These are phyloP conservation scores for Cossypha heuglini DNA, from an alignment of 2,797 vertebrate species.

Conservation along the genomic window DNA sequence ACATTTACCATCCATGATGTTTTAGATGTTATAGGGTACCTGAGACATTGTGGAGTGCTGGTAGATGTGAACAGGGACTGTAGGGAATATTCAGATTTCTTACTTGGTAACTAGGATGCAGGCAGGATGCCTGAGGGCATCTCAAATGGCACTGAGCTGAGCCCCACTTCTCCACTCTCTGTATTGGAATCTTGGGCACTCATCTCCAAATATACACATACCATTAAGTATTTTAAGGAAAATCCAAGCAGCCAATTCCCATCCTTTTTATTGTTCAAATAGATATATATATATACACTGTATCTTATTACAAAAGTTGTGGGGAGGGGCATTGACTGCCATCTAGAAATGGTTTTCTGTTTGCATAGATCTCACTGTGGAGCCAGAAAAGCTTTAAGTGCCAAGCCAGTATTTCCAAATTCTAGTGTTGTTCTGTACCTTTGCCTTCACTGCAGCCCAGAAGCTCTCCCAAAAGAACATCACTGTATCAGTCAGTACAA, in stretches of 20 bases:
- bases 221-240: neutral
- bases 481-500: neutral
- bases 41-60: neutral
- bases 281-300: neutral
- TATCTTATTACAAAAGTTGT: neutral
- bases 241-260: neutral
- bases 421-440: neutral
- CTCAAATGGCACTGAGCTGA: neutral
- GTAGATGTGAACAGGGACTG: neutral
- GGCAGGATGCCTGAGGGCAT: neutral
- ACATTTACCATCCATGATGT: neutral
- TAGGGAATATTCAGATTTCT: neutral
- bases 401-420: neutral
- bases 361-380: accelerated
- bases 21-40: neutral
- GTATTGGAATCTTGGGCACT: neutral
- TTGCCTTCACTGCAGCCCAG: neutral
- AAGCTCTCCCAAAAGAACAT: neutral
- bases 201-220: neutral
- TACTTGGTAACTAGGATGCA: neutral
- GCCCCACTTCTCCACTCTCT: neutral
- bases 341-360: neutral
- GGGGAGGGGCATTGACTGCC: neutral
- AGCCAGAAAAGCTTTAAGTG: neutral
- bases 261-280: neutral